A percentile compares a stretch with the other conserved stretches of the same genome.
These are phyloP conservation scores for Diplazon laetatorius DNA, from an alignment of 2,888 invertebrate species.

Conservation along the genomic window DNA sequence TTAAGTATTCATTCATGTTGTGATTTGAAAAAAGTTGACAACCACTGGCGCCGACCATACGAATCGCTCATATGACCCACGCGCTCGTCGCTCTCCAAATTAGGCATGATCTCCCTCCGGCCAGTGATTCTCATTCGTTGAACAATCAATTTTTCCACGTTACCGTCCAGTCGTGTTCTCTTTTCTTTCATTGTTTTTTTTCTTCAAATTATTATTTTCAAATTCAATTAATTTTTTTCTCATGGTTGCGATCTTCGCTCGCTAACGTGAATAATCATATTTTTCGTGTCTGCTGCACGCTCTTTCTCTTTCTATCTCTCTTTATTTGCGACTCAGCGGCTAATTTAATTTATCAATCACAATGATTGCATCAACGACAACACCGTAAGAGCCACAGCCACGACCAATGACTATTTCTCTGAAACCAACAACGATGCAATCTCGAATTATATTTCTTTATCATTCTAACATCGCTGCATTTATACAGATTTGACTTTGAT, in stretches of 20 bases:
- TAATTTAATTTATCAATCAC: constrained; percentile 12
- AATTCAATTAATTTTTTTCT: neutral
- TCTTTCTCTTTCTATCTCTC: neutral
- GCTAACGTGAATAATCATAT: neutral
- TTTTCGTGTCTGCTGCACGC: neutral
- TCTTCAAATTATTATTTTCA: neutral
- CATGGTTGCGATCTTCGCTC: neutral
- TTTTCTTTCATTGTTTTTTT: neutral
- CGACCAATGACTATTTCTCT: constrained; percentile 30
- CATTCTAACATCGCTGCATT: too few relatives aligned
- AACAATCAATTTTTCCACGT: neutral
- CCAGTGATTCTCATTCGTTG: constrained; percentile 72
- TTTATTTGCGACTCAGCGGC: neutral
- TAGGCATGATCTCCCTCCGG: constrained; percentile 78
- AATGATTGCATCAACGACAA: constrained; percentile 4
- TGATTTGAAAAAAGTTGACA: constrained; percentile 54
- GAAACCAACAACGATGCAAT: constrained; percentile 6
- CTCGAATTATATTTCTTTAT: too few relatives aligned
- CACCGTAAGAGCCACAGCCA: constrained; percentile 51
- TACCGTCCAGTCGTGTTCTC: neutral
- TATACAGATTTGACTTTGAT: too few relatives aligned
- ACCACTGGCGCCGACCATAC: constrained; percentile 66
- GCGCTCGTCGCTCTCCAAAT: constrained; percentile 76
- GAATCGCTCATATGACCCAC: constrained; percentile 74
- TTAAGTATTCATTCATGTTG: neutral